Evolutionary conservation across 2,797 vertebrate genomes (phyloP).

Genomic region (Danio tinwini): DNA sequence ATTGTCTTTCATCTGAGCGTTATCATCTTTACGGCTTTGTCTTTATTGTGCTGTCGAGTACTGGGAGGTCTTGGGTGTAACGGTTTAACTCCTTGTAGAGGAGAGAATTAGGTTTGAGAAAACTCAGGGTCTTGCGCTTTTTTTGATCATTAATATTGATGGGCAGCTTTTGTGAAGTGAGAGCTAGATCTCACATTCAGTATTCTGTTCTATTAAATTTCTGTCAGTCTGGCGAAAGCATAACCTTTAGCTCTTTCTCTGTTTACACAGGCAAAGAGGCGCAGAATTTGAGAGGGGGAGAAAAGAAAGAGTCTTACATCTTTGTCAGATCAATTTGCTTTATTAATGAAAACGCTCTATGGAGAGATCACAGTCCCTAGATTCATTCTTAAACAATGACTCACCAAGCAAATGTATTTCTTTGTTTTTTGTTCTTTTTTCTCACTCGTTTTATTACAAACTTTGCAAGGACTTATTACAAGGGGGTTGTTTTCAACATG

Average conservation of each 20-base stretch:
- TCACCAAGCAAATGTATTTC: constrained; percentile 51
- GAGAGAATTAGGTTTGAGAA: constrained; percentile 18
- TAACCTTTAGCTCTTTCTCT: constrained; percentile 32
- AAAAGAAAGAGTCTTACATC: background rate
- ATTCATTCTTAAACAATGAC: constrained; percentile 63
- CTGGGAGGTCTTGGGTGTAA: constrained; percentile 62
- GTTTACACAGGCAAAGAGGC: constrained; percentile 22
- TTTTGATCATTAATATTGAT: constrained; percentile 57
- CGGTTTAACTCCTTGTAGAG: constrained; percentile 38
- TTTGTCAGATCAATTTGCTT: constrained; percentile 45
- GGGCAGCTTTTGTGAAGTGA: constrained; percentile 39
- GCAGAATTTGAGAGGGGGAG: background rate
- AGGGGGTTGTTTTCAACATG: constrained; percentile 90
- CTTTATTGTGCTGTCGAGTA: constrained; percentile 75
- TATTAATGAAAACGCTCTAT: constrained; percentile 48
- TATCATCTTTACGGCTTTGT: constrained; percentile 69
- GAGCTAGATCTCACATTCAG: constrained; percentile 31
- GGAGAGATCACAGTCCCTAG: constrained; percentile 40
- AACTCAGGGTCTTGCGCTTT: constrained; percentile 21
- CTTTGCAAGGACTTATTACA: constrained; percentile 98
- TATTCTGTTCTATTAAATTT: constrained; percentile 43
- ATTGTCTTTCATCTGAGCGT: constrained; percentile 72
- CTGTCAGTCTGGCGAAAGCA: constrained; percentile 29
- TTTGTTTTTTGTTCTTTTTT: constrained; percentile 73
- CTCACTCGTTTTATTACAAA: constrained; percentile 97